phyloP scores from a whole-genome alignment of 2,113 vertebrate species.

The Paraplagusia blochii region DNA sequence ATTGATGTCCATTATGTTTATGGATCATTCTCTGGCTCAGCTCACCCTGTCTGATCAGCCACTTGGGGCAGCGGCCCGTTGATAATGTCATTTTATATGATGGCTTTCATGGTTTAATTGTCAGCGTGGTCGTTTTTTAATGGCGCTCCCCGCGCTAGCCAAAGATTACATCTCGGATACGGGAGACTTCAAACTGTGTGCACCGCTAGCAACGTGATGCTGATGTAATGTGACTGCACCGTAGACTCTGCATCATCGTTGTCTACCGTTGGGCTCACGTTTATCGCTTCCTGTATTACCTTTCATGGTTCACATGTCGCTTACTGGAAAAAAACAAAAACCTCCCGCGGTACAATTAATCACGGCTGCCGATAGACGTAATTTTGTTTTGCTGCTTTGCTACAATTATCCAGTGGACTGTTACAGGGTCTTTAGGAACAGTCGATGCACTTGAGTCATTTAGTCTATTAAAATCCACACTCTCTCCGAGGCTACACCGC shows the following conservation, averaged over 20 bases:
- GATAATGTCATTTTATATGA: constrained; percentile 66
- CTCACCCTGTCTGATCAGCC: constrained; percentile 51
- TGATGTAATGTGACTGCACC: constrained; percentile 22
- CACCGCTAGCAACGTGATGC: constrained; percentile 11
- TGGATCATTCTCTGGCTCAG: constrained; percentile 58
- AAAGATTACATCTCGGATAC: constrained; percentile 41
- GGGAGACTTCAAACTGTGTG: constrained; percentile 40
- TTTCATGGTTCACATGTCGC: constrained; percentile 62
- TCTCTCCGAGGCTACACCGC: too few species aligned
- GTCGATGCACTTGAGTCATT: not conserved
- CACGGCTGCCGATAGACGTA: constrained; percentile 47
- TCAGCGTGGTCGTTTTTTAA: constrained; percentile 50
- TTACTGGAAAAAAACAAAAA: constrained; percentile 53
- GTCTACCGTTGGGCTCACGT: constrained; percentile 52
- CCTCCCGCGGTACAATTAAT: constrained; percentile 38
- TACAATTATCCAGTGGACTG: constrained; percentile 12
- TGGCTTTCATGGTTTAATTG: constrained; percentile 66
- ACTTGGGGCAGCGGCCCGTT: constrained; percentile 53
- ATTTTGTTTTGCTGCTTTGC: constrained; percentile 33
- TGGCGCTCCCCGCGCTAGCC: constrained; percentile 31
- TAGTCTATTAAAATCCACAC: too few species aligned
- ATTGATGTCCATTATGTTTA: constrained; percentile 70
- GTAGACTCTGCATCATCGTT: constrained; percentile 55
- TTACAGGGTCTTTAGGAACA: not conserved
- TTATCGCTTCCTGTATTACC: constrained; percentile 66